These are phyloP conservation scores for Sarcophaga peregrina DNA, from an alignment of 1,140 invertebrate genomes.

Conservation along the genomic window DNA sequence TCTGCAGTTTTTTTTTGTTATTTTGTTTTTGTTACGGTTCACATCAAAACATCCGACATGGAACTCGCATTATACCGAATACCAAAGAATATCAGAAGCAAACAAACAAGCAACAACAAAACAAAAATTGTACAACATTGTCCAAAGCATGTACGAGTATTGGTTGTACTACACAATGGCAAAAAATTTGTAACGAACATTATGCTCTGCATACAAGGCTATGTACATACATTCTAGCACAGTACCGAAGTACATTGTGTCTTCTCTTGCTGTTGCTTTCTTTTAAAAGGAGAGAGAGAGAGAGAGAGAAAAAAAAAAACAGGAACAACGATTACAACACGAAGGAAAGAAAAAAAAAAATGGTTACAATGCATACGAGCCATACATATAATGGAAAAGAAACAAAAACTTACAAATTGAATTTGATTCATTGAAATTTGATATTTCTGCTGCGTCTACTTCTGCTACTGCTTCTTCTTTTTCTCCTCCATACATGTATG, in stretches of 20 bases:
- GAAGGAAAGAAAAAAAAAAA: neutral
- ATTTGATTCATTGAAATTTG: conserved; percentile 66
- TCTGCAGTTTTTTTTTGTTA: neutral
- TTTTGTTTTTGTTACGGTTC: neutral
- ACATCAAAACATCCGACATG: neutral
- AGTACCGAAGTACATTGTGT: neutral
- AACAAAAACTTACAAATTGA: conserved; percentile 57
- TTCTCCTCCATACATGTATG: too few relatives aligned
- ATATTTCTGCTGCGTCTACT: conserved; percentile 53
- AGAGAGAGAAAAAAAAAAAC: neutral
- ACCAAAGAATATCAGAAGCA: neutral
- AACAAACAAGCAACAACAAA: too few relatives aligned
- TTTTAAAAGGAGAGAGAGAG: neutral
- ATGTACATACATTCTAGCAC: neutral
- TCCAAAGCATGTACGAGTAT: too few relatives aligned
- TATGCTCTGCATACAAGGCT: too few relatives aligned
- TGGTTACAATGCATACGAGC: neutral
- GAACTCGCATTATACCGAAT: neutral
- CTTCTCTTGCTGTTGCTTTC: neutral
- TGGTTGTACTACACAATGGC: too few relatives aligned
- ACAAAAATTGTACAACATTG: too few relatives aligned
- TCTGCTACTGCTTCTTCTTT: neutral
- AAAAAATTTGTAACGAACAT: too few relatives aligned
- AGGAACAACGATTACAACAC: neutral
- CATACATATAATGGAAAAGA: conserved; percentile 28